A percentile compares a stretch with the other conserved stretches of the same genome.
These are phyloP conservation scores for Sardinella longiceps DNA, from an alignment of 2,797 vertebrate species.

Conservation along the genomic window DNA sequence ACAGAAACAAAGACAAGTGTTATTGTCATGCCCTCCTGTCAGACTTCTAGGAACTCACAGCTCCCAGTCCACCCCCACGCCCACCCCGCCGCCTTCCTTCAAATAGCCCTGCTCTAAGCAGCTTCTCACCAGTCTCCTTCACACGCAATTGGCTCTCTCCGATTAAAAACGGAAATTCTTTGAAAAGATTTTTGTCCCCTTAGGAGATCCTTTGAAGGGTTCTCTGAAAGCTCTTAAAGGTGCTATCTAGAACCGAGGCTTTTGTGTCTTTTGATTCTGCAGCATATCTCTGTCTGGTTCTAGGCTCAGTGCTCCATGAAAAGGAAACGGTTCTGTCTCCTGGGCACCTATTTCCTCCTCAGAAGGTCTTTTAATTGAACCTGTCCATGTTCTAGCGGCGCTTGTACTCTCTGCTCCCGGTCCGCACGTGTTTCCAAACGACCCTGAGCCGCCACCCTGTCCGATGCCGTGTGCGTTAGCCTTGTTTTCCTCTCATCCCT, in stretches of 20 bases:
- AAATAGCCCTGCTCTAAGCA: background rate
- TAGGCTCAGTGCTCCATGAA: background rate
- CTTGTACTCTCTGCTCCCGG: background rate
- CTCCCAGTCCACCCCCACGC: too few relatives aligned
- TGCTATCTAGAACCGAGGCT: background rate
- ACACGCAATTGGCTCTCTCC: background rate
- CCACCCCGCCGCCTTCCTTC: background rate
- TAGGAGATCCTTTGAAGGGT: background rate
- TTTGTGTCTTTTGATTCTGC: background rate
- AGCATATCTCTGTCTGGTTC: background rate
- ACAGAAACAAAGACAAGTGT: background rate
- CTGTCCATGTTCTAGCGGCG: background rate
- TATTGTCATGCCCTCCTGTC: background rate
- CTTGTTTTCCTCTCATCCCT: background rate
- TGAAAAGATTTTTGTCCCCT: background rate
- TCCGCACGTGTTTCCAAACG: background rate
- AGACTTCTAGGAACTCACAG: background rate
- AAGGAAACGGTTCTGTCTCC: background rate
- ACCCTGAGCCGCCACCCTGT: background rate
- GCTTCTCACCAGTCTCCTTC: background rate
- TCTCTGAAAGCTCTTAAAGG: background rate
- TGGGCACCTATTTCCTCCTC: background rate
- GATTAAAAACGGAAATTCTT: background rate
- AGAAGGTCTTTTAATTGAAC: background rate
- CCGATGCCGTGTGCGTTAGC: too few relatives aligned